Percentiles rank a stretch among this genome's conserved stretches.
phyloP scores from a whole-genome alignment of 1,140 invertebrate species.

The Leptoteleia sp. region DNA sequence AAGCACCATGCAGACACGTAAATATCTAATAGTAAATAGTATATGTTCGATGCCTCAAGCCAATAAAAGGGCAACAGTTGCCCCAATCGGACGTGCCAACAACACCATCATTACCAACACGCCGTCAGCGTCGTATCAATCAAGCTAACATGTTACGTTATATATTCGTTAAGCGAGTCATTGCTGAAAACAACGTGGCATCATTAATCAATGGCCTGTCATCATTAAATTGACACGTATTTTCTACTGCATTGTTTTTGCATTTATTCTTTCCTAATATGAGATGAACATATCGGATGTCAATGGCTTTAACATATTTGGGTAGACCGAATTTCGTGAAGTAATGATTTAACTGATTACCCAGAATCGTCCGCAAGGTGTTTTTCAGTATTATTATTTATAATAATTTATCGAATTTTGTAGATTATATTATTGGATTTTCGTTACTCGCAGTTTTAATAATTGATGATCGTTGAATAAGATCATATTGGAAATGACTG shows the following conservation, averaged over 20 bases:
- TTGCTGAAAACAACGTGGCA: conserved; percentile 46
- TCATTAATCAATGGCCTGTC: conserved; percentile 32
- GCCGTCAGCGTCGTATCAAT: conserved; percentile 70
- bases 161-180: conserved; percentile 51
- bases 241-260: conserved; percentile 15
- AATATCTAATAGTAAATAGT: conserved; percentile 69
- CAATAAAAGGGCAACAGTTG: conserved; percentile 68
- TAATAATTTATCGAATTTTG: conserved; percentile 9
- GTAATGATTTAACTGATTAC: conserved; percentile 54
- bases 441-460: conserved; percentile 18
- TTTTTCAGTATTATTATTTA: conserved; percentile 48
- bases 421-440: conserved; percentile 20
- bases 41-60: conserved; percentile 77
- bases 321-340: conserved; percentile 35
- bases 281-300: conserved; percentile 41
- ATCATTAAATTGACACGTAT: conserved; percentile 25
- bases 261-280: conserved; percentile 29
- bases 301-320: conserved; percentile 33
- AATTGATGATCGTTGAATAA: conserved; percentile 14
- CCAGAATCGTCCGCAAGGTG: conserved; percentile 49
- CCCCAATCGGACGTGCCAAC: conserved; percentile 75
- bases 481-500: conserved; percentile 29
- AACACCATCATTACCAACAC: conserved; percentile 71
- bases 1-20: conserved; percentile 77
- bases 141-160: conserved; percentile 57